Evolutionary conservation across 2,888 invertebrate genomes (phyloP).

Genomic region (Troides helena): DNA sequence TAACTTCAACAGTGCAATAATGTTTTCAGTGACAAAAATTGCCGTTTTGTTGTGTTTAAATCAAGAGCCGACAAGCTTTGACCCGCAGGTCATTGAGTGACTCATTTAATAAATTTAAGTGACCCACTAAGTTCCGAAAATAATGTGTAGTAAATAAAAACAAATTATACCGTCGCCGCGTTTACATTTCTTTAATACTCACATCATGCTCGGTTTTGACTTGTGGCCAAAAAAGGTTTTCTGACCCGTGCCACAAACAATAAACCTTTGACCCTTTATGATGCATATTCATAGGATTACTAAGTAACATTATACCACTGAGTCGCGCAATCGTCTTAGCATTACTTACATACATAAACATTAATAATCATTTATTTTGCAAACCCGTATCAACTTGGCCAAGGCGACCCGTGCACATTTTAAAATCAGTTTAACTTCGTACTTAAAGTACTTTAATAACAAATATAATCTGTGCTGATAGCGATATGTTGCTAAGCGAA

Average conservation of each 20-base stretch:
- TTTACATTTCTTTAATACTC: too few relatives aligned
- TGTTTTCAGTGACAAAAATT: not conserved
- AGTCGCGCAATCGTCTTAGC: not conserved
- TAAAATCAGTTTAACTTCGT: constrained; percentile 11
- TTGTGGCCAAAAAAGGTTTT: too few relatives aligned
- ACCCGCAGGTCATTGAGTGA: too few relatives aligned
- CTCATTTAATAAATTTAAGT: too few relatives aligned
- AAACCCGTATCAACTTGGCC: constrained; percentile 28
- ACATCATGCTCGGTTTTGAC: too few relatives aligned
- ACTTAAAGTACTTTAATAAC: constrained; percentile 12
- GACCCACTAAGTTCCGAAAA: too few relatives aligned
- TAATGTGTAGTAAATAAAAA: too few relatives aligned
- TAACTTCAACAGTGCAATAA: too few relatives aligned
- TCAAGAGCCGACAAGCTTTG: too few relatives aligned
- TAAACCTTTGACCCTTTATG: too few relatives aligned
- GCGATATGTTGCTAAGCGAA: constrained; percentile 15
- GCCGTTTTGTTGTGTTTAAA: not conserved
- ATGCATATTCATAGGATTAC: not conserved
- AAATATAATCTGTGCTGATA: constrained; percentile 1
- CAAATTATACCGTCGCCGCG: too few relatives aligned
- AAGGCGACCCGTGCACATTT: constrained; percentile 21
- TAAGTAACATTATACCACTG: not conserved
- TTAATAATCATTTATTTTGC: constrained; percentile 14
- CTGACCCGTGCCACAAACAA: too few relatives aligned
- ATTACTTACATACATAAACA: not conserved